phyloP scores from a whole-genome alignment of 2,888 invertebrate genomes.

The Ptychoptera contaminata region DNA sequence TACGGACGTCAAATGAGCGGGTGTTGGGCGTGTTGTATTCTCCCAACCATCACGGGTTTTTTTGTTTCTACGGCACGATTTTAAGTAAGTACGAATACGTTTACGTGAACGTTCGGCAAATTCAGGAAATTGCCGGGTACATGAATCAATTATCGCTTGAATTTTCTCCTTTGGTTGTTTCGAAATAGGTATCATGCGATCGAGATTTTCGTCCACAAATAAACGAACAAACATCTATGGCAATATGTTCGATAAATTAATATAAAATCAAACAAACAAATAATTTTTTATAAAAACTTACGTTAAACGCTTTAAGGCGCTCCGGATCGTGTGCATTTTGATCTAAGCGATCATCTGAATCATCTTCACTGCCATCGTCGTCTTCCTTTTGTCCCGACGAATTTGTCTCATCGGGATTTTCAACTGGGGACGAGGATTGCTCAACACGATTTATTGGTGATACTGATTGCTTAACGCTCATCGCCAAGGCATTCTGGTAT shows the following conservation, averaged over 20 bases:
- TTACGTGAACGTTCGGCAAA: slow-evolving; percentile 90
- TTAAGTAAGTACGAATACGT: slow-evolving; percentile 85
- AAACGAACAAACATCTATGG: slow-evolving; percentile 88
- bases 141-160: slow-evolving; percentile 93
- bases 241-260: neutral
- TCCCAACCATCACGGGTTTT: slow-evolving; percentile 86
- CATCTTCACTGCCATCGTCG: slow-evolving; percentile 68
- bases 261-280: neutral
- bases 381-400: slow-evolving; percentile 80
- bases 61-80: slow-evolving; percentile 89
- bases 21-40: slow-evolving; percentile 77
- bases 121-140: slow-evolving; percentile 92
- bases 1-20: slow-evolving; percentile 90
- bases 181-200: slow-evolving; percentile 91
- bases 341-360: slow-evolving; percentile 81
- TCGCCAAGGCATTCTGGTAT: slow-evolving; percentile 62
- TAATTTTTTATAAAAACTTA: slow-evolving; percentile 44
- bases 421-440: slow-evolving; percentile 36
- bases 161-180: slow-evolving; percentile 97
- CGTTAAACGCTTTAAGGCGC: slow-evolving; percentile 89
- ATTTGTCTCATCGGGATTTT: slow-evolving; percentile 67
- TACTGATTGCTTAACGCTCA: slow-evolving; percentile 37
- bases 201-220: slow-evolving; percentile 92
- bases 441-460: slow-evolving; percentile 36
- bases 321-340: slow-evolving; percentile 82